Base-by-base conservation (phyloP, 1,140 invertebrate genomes). In the Wiebesia pumilae region DNA sequence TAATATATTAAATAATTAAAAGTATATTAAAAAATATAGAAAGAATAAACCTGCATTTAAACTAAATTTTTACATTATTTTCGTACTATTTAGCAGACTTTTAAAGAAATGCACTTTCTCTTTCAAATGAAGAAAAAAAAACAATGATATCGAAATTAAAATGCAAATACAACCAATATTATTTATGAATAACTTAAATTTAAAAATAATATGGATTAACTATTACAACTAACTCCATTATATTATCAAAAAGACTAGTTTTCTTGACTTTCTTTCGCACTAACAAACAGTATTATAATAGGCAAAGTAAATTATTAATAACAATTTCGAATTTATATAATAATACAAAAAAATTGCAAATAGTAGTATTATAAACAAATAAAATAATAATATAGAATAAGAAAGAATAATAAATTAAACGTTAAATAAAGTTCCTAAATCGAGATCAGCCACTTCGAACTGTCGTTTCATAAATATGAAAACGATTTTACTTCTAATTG, bases 171-270 rank as follows among this genome's bases (percentile, higher is more conserved):
- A 80, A 85, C 75, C 77, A 10, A 85, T 71, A 30, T 54, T 43
- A 62, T 54, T 69, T 38, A 62, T 58, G 7, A 73, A 58, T 69
- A 71, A 85, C 10, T 67, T 54, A 79, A 19, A 10, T 54, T 54
- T 54, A 54, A 10, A 67, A n/a, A 67, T 62, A 65, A 77, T 80
- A 79, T 79, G 54, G 1, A 84, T 80, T 35, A 58, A 73, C 47
- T 77, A 75, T 67, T 12, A 19, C 24, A 3, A 65, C 51, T 73
- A 78, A 75, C 54, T 82, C 10, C n/a, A 40, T 71, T 65, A 30
- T 38, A 51, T 78, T 38, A 38, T 80, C 30, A 69, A 81, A 80
- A 79, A 10, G 85, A 87, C 85, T 87, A 87, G 85, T 80, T 80
- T 77, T 62, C 38, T 62, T 81, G 51, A 86, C 80, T 82, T 82